Percentiles rank a stretch among this genome's conserved stretches.
These are phyloP conservation scores for Rhinoderma darwinii DNA, from an alignment of 2,113 vertebrate species.

Conservation along the genomic window DNA sequence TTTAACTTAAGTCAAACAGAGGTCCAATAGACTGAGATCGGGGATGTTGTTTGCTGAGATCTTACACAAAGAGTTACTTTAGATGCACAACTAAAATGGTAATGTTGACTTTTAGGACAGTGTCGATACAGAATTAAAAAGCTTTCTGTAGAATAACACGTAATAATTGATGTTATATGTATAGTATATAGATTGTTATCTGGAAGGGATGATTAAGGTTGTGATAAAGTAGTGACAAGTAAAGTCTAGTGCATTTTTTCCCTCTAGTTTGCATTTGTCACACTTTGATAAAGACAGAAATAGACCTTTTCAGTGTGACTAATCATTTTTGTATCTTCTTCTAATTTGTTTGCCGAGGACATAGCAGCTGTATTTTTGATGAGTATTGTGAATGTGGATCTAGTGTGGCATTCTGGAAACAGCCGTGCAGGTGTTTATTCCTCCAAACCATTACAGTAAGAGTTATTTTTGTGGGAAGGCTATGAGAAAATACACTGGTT, in stretches of 20 bases:
- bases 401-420: conserved; percentile 70
- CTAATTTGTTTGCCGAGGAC: conserved; percentile 28
- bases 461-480: conserved; percentile 52
- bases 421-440: conserved; percentile 72
- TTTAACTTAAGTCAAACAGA: too few species aligned
- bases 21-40: too few species aligned
- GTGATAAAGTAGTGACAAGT: background rate
- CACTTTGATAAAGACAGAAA: conserved; percentile 38
- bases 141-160: background rate
- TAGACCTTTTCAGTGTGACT: conserved; percentile 53
- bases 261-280: background rate
- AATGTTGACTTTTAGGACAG: too few species aligned
- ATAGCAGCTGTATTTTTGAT: conserved; percentile 72
- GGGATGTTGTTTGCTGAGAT: too few species aligned
- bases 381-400: conserved; percentile 63
- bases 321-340: conserved; percentile 47
- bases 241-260: background rate
- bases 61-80: too few species aligned
- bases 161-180: background rate
- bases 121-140: too few species aligned
- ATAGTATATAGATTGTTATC: background rate
- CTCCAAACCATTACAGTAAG: conserved; percentile 67
- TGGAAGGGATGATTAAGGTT: background rate
- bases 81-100: too few species aligned
- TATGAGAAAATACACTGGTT: conserved; percentile 26